Conservation (phyloP, 1,140 invertebrate genomes). For the Magallana angulata region DNA sequence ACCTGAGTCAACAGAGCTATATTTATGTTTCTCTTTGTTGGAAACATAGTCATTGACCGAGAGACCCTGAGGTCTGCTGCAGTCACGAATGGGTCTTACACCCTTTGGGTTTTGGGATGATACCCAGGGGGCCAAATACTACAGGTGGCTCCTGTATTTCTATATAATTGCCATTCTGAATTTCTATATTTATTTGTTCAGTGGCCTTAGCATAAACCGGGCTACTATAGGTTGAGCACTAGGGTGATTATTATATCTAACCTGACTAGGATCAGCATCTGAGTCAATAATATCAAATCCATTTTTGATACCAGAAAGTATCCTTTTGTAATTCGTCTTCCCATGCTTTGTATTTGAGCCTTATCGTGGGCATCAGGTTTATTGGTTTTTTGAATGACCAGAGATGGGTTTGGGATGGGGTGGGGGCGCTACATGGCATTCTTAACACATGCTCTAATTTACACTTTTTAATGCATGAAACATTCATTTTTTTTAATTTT, state of each 20-base stretch:
- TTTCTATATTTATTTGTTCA: constrained; percentile 9
- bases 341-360: background rate
- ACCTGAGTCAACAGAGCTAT: constrained; percentile 35
- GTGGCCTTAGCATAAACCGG: constrained; percentile 14
- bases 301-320: background rate
- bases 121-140: background rate
- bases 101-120: constrained; percentile 27
- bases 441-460: background rate
- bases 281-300: constrained; percentile 39
- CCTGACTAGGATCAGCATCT: background rate
- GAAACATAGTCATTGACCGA: constrained; percentile 41
- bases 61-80: constrained; percentile 18
- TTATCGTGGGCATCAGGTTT: background rate
- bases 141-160: background rate
- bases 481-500: no score
- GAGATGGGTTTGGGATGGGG: background rate
- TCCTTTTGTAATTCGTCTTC: background rate
- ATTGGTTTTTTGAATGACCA: background rate
- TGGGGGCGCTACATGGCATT: background rate
- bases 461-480: background rate
- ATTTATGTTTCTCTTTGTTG: constrained; percentile 33
- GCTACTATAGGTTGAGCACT: background rate
- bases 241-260: background rate
- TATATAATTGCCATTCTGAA: constrained; percentile 35
- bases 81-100: constrained; percentile 40